phyloP scores from a whole-genome alignment of 2,888 invertebrate genomes.

The Orchesellides sinensis region DNA sequence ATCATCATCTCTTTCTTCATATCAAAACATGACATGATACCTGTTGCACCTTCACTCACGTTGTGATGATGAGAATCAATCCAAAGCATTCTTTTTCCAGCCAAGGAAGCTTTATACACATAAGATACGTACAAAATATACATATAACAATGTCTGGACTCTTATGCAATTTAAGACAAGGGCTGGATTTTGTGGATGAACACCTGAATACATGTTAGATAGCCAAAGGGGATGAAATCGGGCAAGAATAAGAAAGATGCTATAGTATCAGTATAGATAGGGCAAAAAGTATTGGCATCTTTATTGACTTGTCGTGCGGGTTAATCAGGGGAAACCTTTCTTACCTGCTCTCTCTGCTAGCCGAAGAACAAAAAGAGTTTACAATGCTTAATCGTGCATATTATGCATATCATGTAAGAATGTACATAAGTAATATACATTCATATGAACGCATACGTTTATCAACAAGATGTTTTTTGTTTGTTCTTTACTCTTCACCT shows the following conservation, averaged over 20 bases:
- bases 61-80: too few relatives aligned
- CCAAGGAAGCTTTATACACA: not conserved
- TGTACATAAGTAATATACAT: constrained; percentile 9
- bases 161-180: constrained; percentile 6
- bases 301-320: constrained; percentile 74
- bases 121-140: too few relatives aligned
- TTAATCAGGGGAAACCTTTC: constrained; percentile 72
- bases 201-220: not conserved
- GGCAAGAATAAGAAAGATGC: constrained; percentile 24
- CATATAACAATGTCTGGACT: not conserved
- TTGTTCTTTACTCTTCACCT: constrained; percentile 50
- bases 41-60: constrained; percentile 42
- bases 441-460: not conserved
- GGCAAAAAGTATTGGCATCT: constrained; percentile 73
- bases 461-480: constrained; percentile 43
- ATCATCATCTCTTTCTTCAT: constrained; percentile 21
- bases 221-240: constrained; percentile 39
- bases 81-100: not conserved
- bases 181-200: not conserved
- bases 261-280: constrained; percentile 35
- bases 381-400: constrained; percentile 44
- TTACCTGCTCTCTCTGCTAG: constrained; percentile 27
- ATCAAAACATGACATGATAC: constrained; percentile 51
- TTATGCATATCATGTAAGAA: not conserved
- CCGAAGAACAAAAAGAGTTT: constrained; percentile 51